A percentile compares a stretch with the other conserved stretches of the same genome.
Conservation (phyloP, 2,113 vertebrate genomes). For the Gracilinanus agilis region DNA sequence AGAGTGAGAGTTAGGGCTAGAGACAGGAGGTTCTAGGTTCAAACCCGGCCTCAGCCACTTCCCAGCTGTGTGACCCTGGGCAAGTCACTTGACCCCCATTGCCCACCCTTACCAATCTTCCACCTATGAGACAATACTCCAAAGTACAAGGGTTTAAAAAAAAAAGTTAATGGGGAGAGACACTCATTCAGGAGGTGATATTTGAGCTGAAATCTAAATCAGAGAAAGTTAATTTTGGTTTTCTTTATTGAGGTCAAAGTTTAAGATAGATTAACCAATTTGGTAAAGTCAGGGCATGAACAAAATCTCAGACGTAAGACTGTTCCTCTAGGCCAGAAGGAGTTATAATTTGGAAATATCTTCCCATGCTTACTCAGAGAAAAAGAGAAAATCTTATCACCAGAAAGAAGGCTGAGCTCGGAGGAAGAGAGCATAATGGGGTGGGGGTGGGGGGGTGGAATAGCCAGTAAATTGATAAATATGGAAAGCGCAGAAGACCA, state of each 20-base stretch:
- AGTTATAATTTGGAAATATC: background rate
- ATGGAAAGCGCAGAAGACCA: background rate
- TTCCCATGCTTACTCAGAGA: background rate
- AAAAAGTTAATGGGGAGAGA: background rate
- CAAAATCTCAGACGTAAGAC: slow-evolving; percentile 2
- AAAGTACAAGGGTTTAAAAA: too few species aligned
- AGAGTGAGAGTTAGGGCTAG: too few species aligned
- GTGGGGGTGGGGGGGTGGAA: background rate
- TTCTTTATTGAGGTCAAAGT: slow-evolving; percentile 11
- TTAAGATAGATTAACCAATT: background rate
- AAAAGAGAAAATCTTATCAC: background rate
- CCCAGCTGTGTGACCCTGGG: too few species aligned
- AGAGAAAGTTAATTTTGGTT: background rate
- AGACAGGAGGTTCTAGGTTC: too few species aligned
- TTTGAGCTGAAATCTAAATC: background rate
- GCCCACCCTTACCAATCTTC: too few species aligned
- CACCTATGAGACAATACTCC: too few species aligned
- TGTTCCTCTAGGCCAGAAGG: background rate
- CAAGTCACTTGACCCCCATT: too few species aligned
- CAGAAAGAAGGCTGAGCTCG: background rate
- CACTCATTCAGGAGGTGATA: background rate
- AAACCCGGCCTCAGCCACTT: too few species aligned
- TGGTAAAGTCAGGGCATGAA: background rate
- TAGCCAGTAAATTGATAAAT: background rate
- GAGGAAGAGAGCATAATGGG: background rate